Conservation (phyloP, 2,113 vertebrate species). For the Charadrius vociferus region DNA sequence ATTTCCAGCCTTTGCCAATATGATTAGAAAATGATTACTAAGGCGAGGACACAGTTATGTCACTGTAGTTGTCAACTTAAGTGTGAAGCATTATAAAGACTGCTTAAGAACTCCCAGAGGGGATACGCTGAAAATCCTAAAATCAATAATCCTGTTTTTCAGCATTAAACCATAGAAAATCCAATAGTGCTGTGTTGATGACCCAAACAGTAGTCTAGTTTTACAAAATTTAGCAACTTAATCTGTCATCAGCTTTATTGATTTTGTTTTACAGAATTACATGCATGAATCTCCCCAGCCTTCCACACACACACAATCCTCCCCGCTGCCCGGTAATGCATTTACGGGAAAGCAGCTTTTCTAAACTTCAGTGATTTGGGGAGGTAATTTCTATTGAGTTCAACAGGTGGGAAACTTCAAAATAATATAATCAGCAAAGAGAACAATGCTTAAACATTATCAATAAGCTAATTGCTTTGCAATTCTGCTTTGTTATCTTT, state of each 20-base stretch:
- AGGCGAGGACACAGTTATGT: constrained; percentile 58
- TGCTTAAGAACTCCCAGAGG: constrained; percentile 73
- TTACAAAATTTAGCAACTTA: constrained; percentile 69
- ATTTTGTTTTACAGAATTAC: constrained; percentile 74
- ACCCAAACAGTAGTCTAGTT: constrained; percentile 69
- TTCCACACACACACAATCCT: not conserved
- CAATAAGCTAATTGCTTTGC: constrained; percentile 28
- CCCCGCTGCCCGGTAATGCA: constrained; percentile 31
- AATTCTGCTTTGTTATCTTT: constrained; percentile 5
- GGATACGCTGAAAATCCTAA: constrained; percentile 78
- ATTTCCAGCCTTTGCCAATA: constrained; percentile 64
- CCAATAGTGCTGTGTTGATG: constrained; percentile 66
- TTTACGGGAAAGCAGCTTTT: constrained; percentile 39
- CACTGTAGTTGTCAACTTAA: constrained; percentile 76
- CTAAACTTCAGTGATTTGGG: constrained; percentile 15
- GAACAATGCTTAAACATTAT: constrained; percentile 2
- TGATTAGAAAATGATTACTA: constrained; percentile 76
- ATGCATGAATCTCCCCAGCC: constrained; percentile 48
- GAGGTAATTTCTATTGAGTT: constrained; percentile 39
- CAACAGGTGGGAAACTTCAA: constrained; percentile 56
- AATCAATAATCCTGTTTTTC: constrained; percentile 85
- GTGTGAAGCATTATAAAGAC: constrained; percentile 73
- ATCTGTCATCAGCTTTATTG: constrained; percentile 74
- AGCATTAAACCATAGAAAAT: constrained; percentile 77
- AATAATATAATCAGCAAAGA: constrained; percentile 17